Base-by-base conservation (phyloP, 2,113 vertebrate genomes). In the Terrapene triunguis region DNA sequence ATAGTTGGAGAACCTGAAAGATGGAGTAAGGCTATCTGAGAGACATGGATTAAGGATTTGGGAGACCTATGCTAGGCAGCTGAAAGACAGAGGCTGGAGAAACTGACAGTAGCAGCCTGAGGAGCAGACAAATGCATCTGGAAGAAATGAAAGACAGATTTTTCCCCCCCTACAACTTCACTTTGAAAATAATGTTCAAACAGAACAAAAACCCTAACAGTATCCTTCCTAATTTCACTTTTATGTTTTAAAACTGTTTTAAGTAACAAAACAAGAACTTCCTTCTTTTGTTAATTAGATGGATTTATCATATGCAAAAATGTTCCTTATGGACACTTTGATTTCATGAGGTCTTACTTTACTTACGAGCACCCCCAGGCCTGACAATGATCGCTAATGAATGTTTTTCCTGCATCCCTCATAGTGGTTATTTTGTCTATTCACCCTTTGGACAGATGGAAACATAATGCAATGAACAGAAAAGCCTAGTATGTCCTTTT, bases 61-160 rank as follows among this genome's bases (percentile, higher is more conserved):
- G 87, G 87, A 96, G 72, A 85, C 4, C 24, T 51, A 5, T 82
- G n/a, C 13, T 57, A 76, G 42, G 65, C 85, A 89, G n/a, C 42
- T 93, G 79, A 97, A 92, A 94, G 91, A 84, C 74, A 88, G 80
- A 81, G 76, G n/a, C 44, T 87, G 92, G 65, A 87, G 94, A 86
- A 94, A 93, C 80, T 94, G 95, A 90, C 54, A 91, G 42, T 76
- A 96, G 90, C 93, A 96, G 78, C 72, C 85, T 91, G 88, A 94
- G 92, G 90, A 95, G 80, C 85, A 94, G 96, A 84, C 19, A 82
- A 16, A 85, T 90, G 89, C 95, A 96, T 97, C 97, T 98, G 96
- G 94, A 98, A 98, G 92, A 94, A 98, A 97, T 96, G 95, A 98
- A 92, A 97, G 78, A 29, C 83, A 95, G 88, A 97, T 96, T 98